Evolutionary conservation across 2,888 invertebrate genomes (phyloP).

Genomic region (Ophion costatus): DNA sequence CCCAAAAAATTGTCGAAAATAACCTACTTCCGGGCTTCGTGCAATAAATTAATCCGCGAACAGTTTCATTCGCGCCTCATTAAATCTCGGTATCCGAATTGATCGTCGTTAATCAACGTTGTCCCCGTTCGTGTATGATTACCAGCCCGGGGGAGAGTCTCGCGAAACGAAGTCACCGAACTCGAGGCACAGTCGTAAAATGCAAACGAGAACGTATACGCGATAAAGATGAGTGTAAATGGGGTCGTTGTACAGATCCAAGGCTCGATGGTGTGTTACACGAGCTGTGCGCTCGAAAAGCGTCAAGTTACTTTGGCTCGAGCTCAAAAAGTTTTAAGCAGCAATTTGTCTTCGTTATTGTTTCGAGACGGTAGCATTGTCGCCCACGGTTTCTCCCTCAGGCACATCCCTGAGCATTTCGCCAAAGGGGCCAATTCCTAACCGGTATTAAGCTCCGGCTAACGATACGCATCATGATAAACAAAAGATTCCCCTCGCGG

Average conservation of each 20-base stretch:
- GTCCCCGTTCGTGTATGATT: neutral
- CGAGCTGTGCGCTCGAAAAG: conserved; percentile 11
- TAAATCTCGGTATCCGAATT: conserved; percentile 14
- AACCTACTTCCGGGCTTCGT: too few species aligned
- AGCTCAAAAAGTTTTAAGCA: conserved; percentile 66
- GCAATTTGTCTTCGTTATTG: conserved; percentile 69
- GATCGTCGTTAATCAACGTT: conserved; percentile 18
- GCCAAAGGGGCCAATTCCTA: conserved; percentile 25
- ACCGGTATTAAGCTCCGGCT: conserved; percentile 55
- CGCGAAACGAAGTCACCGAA: conserved; percentile 15
- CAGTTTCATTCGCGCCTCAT: neutral
- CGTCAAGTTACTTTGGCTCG: conserved; percentile 59
- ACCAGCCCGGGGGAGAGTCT: conserved; percentile 4
- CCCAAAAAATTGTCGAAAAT: too few species aligned
- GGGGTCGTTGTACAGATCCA: conserved; percentile 37
- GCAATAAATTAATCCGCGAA: neutral
- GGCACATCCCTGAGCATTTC: neutral
- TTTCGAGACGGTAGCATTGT: conserved; percentile 46
- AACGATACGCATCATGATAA: conserved; percentile 60
- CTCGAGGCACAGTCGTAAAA: conserved; percentile 6
- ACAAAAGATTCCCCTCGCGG: conserved; percentile 32
- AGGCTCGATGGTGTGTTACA: conserved; percentile 14
- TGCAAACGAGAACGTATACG: conserved; percentile 44
- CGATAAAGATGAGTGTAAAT: conserved; percentile 61
- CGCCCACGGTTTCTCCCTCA: neutral